phyloP scores from a whole-genome alignment of 2,797 vertebrate genomes.

The Leucoraja ocellata region DNA sequence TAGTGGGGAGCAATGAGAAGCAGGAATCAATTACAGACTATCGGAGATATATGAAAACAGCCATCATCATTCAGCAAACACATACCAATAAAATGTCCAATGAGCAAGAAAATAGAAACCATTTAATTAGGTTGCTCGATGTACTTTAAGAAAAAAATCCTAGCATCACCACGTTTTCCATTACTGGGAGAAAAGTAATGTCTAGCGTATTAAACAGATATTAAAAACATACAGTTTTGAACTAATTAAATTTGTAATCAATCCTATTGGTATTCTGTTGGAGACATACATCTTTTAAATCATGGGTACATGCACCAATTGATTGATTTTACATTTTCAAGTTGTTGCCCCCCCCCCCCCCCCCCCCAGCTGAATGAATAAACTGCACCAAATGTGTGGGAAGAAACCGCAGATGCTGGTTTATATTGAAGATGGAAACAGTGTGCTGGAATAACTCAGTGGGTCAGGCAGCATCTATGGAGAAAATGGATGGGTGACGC shows the following conservation, averaged over 20 bases:
- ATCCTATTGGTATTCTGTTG: not conserved
- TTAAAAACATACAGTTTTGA: not conserved
- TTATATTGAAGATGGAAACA: too few species aligned
- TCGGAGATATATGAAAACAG: not conserved
- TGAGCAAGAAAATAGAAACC: not conserved
- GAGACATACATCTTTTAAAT: not conserved
- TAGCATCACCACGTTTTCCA: not conserved
- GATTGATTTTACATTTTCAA: not conserved
- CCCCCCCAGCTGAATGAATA: not conserved
- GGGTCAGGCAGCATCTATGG: too few species aligned
- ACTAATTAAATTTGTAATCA: not conserved
- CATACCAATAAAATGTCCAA: not conserved
- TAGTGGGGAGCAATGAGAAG: not conserved
- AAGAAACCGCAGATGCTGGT: too few species aligned
- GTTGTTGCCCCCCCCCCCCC: too few species aligned
- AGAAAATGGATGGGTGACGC: too few species aligned
- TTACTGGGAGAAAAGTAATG: not conserved
- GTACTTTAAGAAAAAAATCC: not conserved
- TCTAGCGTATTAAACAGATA: not conserved
- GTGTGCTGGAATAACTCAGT: too few species aligned
- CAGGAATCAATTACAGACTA: not conserved
- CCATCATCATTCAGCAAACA: not conserved
- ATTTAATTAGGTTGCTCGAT: not conserved
- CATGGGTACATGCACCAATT: not conserved
- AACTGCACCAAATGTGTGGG: not conserved